Conservation (phyloP, 2,888 invertebrate species). For the Pyrrhia umbra region DNA sequence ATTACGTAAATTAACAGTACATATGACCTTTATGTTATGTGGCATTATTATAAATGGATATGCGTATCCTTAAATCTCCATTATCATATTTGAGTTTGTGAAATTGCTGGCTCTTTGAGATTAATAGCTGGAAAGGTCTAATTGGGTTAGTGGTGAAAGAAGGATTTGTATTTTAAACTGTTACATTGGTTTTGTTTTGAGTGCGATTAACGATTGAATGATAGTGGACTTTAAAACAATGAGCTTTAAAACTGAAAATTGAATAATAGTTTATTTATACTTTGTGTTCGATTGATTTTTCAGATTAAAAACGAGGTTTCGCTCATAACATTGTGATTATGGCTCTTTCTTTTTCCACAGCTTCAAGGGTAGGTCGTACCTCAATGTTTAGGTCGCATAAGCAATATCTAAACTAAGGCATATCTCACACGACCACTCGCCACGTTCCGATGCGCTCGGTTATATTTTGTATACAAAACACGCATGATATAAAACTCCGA, state of each 20-base stretch:
- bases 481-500: too few species aligned
- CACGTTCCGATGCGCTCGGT: too few species aligned
- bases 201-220: conserved; percentile 2
- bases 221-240: conserved; percentile 4
- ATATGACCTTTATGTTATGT: conserved; percentile 60
- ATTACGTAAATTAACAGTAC: conserved; percentile 71
- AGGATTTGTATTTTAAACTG: conserved; percentile 29
- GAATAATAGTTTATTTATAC: too few species aligned
- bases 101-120: conserved; percentile 47
- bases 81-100: conserved; percentile 48
- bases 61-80: conserved; percentile 57
- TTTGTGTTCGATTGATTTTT: too few species aligned
- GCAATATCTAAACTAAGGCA: too few species aligned
- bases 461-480: too few species aligned
- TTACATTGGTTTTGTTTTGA: conserved; percentile 14
- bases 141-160: conserved; percentile 35
- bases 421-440: too few species aligned
- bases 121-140: conserved; percentile 55
- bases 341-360: too few species aligned
- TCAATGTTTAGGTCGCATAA: too few species aligned
- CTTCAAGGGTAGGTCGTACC: too few species aligned
- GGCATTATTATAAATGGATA: conserved; percentile 57
- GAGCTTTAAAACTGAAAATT: background rate
- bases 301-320: too few species aligned
- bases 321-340: too few species aligned